Conservation (phyloP, 2,888 invertebrate genomes). For the Reticulitermes lucifugus region DNA sequence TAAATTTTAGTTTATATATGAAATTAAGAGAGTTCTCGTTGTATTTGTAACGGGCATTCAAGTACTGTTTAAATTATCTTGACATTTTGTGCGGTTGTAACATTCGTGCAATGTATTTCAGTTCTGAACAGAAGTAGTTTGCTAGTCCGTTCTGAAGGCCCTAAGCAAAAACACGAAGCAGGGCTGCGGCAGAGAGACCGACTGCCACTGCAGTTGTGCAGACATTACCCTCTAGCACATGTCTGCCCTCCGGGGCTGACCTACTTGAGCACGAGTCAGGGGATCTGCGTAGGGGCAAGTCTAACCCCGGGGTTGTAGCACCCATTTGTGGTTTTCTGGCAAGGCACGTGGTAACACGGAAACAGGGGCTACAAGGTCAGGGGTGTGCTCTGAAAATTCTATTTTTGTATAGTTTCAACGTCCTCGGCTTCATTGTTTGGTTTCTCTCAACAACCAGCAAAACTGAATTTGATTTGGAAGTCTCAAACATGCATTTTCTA, state of each 20-base stretch:
- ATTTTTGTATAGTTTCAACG: neutral
- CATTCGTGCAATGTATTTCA: too few relatives aligned
- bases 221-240: neutral
- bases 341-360: neutral
- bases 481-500: too few relatives aligned
- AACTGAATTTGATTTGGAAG: neutral
- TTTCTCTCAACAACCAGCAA: neutral
- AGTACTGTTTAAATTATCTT: too few relatives aligned
- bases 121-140: too few relatives aligned
- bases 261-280: neutral
- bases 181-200: neutral
- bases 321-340: conserved; percentile 20
- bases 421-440: neutral
- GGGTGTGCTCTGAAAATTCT: neutral
- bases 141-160: too few relatives aligned
- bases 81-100: too few relatives aligned
- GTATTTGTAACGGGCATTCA: too few relatives aligned
- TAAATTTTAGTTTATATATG: too few relatives aligned
- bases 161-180: neutral
- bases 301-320: conserved; percentile 7
- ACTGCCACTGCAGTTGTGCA: neutral
- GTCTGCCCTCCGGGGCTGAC: neutral
- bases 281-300: neutral
- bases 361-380: neutral
- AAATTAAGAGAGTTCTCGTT: too few relatives aligned